Conservation (phyloP, 2,113 vertebrate genomes). For the Orientallactaga bullata region DNA sequence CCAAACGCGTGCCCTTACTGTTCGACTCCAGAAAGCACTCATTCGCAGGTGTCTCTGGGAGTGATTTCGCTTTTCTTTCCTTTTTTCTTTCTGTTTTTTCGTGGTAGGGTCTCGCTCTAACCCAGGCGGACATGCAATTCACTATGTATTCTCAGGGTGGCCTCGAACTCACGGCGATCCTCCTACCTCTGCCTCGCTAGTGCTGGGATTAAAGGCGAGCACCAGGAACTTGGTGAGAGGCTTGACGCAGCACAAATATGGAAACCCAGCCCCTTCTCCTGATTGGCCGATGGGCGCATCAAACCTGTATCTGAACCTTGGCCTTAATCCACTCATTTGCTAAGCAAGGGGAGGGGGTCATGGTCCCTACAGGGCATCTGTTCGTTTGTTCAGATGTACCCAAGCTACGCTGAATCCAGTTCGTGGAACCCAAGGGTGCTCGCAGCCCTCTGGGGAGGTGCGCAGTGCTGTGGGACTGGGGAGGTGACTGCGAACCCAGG, state of each 20-base stretch:
- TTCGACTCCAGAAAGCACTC: not conserved
- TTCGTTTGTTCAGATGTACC: not conserved
- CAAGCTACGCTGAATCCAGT: not conserved
- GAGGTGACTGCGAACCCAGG: not conserved
- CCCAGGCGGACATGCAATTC: too few relatives aligned
- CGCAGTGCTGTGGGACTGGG: not conserved
- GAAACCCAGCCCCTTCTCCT: not conserved
- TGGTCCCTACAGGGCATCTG: not conserved
- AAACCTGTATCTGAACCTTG: not conserved
- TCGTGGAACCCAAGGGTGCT: not conserved
- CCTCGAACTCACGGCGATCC: too few relatives aligned
- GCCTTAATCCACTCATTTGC: not conserved
- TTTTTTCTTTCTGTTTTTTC: too few relatives aligned
- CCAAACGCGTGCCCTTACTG: fast-evolving
- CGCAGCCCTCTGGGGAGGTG: too few relatives aligned
- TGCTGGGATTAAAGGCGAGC: too few relatives aligned
- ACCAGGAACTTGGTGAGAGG: not conserved
- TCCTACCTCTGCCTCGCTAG: too few relatives aligned
- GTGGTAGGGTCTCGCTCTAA: too few relatives aligned
- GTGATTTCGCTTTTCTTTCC: not conserved
- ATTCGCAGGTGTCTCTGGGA: not conserved
- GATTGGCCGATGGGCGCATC: not conserved
- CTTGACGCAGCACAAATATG: not conserved
- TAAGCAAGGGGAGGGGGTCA: not conserved
- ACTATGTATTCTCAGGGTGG: too few relatives aligned